Base-by-base conservation (phyloP, 2,888 invertebrate species). In the Troilus luridus region DNA sequence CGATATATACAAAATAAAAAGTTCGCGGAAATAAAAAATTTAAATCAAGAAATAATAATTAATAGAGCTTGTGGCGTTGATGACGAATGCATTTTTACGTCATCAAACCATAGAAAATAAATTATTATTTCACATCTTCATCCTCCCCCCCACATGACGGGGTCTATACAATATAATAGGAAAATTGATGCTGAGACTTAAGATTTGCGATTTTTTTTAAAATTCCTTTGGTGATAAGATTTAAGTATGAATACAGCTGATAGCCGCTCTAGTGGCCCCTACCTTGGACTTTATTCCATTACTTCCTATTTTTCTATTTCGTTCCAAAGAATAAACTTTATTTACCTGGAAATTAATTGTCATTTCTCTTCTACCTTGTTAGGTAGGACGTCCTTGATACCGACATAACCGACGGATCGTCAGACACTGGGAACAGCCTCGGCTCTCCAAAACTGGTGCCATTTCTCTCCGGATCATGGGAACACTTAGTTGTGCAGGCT, bases 361-460 rank as follows among this genome's bases (percentile, higher is more conserved):
- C 72, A 27, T 77, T 77, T 72, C 14, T 1, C 17, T 7, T 27
- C 24, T n/a, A 24, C 24, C 72, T 72, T 17, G 17, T 17, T 17
- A 77, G 7, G 72, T 77, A 19, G 1, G 14, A 9, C 41, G 8
- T 19, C 17, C 72, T 41, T 24, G 41, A 6, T 17, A 7, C 41
- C 17, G 72, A 41, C 72, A 11, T 17, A 41, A 14, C 27, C 62
- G 7, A 62, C 27, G 27, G 72, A 17, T 77, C 27, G 27, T 41
- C 72, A 41, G 17, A 17, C 17, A 41, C 27, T 77, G 72, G 9
- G 27, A 77, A 77, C 10, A 77, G 72, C 72, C 72, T 77, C 72
- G 72, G 27, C 72, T 77, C n/a, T 8, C 72, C 72, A 77, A 77
- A 77, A 77, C 27, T 77, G 72, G 72, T 41, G 17, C 72, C 41